These are phyloP conservation scores for Acleris holmiana DNA, from an alignment of 2,888 invertebrate genomes.

Conservation along the genomic window DNA sequence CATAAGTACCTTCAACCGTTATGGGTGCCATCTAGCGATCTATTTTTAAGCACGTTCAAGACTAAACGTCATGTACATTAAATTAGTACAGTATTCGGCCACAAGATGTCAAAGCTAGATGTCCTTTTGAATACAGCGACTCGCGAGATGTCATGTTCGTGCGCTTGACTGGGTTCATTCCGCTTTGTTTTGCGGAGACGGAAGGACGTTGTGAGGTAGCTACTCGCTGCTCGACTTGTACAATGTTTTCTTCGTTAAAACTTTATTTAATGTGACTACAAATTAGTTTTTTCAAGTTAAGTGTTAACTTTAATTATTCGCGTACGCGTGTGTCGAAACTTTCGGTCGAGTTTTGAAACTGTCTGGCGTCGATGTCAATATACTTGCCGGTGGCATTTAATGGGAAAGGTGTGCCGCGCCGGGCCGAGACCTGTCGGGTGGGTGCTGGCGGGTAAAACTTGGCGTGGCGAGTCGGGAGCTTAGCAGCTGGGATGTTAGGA, in stretches of 20 bases:
- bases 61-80: background rate
- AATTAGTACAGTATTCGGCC: constrained; percentile 36
- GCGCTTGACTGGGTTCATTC: constrained; percentile 61
- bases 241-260: constrained; percentile 72
- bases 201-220: constrained; percentile 64
- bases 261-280: constrained; percentile 71
- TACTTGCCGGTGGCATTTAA: constrained; percentile 83
- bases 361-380: constrained; percentile 74
- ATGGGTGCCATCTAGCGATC: constrained; percentile 37
- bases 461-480: constrained; percentile 38
- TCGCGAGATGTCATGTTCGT: constrained; percentile 60
- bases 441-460: constrained; percentile 59
- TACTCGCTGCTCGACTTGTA: constrained; percentile 61
- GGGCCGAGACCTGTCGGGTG: constrained; percentile 75
- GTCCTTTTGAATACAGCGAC: constrained; percentile 60
- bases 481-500: constrained; percentile 45
- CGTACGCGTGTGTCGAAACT: constrained; percentile 63
- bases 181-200: constrained; percentile 84
- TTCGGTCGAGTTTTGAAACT: constrained; percentile 56
- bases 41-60: background rate
- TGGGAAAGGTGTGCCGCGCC: constrained; percentile 83
- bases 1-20: background rate
- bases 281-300: constrained; percentile 54
- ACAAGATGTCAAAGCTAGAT: constrained; percentile 61
- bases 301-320: constrained; percentile 61